A percentile compares a stretch with the other conserved stretches of the same genome.
Evolutionary conservation across 2,888 invertebrate genomes (phyloP).

Genomic region (Tinea semifulvella): DNA sequence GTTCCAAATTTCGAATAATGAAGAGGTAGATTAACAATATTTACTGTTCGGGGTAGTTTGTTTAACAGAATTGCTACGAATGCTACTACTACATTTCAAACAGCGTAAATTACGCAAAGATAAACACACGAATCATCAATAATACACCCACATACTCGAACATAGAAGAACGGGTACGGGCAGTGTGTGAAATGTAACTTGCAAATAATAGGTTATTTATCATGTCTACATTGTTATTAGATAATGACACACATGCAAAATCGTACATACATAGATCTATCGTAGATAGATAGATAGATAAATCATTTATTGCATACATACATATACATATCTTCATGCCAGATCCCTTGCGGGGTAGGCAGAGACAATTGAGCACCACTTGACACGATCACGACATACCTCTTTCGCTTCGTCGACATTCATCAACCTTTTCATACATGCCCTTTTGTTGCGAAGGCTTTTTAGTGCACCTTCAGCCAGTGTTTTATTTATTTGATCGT

Average conservation of each 20-base stretch:
- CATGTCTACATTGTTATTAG: slow-evolving; percentile 29
- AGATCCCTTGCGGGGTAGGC: too few species aligned
- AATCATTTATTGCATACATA: too few species aligned
- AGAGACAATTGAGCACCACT: too few species aligned
- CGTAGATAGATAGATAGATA: too few species aligned
- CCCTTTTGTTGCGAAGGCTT: too few species aligned
- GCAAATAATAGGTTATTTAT: slow-evolving; percentile 36
- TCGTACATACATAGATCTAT: too few species aligned
- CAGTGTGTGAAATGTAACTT: slow-evolving; percentile 19
- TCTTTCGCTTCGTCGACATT: too few species aligned
- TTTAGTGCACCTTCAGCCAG: too few species aligned
- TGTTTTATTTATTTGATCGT: too few species aligned
- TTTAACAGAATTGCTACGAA: neutral
- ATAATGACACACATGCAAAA: slow-evolving; percentile 20
- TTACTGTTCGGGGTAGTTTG: neutral
- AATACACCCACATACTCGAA: neutral
- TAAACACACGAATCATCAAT: neutral
- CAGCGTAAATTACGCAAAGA: neutral
- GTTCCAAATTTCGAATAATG: slow-evolving; percentile 6
- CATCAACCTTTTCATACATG: too few species aligned
- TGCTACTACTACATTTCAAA: neutral
- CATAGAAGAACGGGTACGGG: neutral
- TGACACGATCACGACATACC: too few species aligned
- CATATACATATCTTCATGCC: too few species aligned
- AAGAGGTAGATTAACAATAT: slow-evolving; percentile 1